These are phyloP conservation scores for Trematomus bernacchii DNA, from an alignment of 2,797 vertebrate species.

Conservation along the genomic window DNA sequence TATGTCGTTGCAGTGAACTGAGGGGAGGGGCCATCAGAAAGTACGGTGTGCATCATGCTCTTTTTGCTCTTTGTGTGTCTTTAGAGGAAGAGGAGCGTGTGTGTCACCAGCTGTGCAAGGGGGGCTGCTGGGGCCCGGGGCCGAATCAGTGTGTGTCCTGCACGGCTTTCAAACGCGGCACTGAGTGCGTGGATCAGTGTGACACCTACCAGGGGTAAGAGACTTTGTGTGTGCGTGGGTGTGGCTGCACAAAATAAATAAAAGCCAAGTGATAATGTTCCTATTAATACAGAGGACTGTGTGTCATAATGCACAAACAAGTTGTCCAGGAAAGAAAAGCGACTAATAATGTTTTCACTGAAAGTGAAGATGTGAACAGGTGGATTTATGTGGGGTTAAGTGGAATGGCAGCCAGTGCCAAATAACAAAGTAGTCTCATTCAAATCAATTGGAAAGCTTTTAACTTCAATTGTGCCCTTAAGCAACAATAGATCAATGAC, in stretches of 20 bases:
- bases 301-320: background rate
- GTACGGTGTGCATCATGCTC: background rate
- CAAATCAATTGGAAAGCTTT: conserved; percentile 45
- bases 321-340: background rate
- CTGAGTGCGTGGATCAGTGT: conserved; percentile 93
- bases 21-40: background rate
- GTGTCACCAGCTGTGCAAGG: conserved; percentile 89
- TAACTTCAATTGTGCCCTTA: conserved; percentile 21
- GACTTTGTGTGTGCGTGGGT: conserved; percentile 4
- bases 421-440: background rate
- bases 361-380: background rate
- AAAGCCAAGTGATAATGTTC: conserved; percentile 12
- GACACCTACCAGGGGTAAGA: conserved; percentile 90
- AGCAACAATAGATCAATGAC: conserved; percentile 18
- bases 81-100: conserved; percentile 83
- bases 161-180: conserved; percentile 87
- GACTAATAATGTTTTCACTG: background rate
- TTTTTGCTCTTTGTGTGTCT: conserved; percentile 47
- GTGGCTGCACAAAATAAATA: conserved; percentile 25
- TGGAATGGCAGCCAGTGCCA: background rate
- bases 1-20: background rate
- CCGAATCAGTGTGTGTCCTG: conserved; percentile 92
- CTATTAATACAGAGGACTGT: background rate
- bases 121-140: conserved; percentile 94
- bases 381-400: background rate